These are phyloP conservation scores for Panzeria rudis DNA, from an alignment of 2,888 invertebrate genomes.

Conservation along the genomic window DNA sequence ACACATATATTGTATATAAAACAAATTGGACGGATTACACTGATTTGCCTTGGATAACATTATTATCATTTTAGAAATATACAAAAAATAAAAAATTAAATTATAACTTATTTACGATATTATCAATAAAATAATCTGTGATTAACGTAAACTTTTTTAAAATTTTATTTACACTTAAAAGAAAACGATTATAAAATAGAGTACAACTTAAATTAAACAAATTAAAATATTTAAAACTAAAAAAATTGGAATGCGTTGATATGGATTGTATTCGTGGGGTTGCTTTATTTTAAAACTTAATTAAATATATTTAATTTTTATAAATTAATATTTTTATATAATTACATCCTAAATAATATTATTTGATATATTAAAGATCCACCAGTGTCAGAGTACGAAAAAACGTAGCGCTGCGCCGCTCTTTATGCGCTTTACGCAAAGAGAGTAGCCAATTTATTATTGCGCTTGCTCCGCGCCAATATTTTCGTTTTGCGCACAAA, in stretches of 20 bases:
- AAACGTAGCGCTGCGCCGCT: too few species aligned
- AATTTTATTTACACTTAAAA: slow-evolving; percentile 57
- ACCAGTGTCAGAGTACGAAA: too few species aligned
- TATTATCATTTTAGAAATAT: slow-evolving; percentile 56
- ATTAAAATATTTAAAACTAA: slow-evolving; percentile 44
- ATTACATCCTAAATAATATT: background rate
- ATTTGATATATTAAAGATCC: background rate
- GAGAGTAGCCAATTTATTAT: too few species aligned
- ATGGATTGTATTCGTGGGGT: slow-evolving; percentile 82
- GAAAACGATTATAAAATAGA: background rate
- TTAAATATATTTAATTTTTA: slow-evolving; percentile 21
- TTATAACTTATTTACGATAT: background rate
- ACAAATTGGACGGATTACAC: slow-evolving; percentile 81
- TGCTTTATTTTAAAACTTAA: slow-evolving; percentile 28
- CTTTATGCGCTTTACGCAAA: too few species aligned
- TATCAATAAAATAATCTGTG: slow-evolving; percentile 2
- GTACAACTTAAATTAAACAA: slow-evolving; percentile 6
- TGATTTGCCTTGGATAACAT: slow-evolving; percentile 75
- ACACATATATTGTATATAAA: slow-evolving; percentile 75
- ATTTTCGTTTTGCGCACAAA: too few species aligned
- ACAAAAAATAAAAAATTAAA: slow-evolving; percentile 39
- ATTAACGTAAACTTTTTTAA: background rate
- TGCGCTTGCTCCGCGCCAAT: too few species aligned
- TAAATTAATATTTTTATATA: slow-evolving; percentile 7
- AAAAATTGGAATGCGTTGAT: slow-evolving; percentile 79